Conservation (phyloP, 2,797 vertebrate species). For the Thripadectes ignobilis region DNA sequence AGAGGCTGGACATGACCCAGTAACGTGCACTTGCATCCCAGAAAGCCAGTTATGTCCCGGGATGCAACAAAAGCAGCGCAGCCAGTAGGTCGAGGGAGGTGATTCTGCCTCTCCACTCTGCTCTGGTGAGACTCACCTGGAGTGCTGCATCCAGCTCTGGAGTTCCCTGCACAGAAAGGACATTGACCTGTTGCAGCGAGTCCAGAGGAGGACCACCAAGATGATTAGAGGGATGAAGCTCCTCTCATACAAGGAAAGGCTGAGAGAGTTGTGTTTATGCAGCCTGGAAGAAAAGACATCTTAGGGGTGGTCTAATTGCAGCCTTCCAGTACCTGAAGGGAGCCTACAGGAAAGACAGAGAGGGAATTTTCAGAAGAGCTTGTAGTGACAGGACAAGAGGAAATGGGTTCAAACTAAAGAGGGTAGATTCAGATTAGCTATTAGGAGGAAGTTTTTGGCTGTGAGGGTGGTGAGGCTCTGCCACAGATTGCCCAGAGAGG, state of each 20-base stretch:
- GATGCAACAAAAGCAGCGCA: not conserved
- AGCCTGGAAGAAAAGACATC: fast-evolving
- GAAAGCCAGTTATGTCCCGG: not conserved
- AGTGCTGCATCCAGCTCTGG: not conserved
- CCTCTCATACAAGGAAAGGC: not conserved
- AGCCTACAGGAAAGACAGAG: not conserved
- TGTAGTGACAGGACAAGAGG: not conserved
- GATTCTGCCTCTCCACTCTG: not conserved
- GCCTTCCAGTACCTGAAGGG: not conserved
- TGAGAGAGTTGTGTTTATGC: not conserved
- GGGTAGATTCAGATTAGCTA: not conserved
- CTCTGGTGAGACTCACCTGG: not conserved
- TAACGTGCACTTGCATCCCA: not conserved
- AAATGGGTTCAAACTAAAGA: not conserved
- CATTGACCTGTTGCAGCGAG: not conserved
- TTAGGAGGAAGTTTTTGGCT: not conserved
- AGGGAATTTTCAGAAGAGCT: not conserved
- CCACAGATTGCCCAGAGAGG: not conserved
- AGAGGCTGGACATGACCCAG: not conserved
- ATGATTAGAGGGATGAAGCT: not conserved
- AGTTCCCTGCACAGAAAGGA: not conserved
- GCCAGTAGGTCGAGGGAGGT: not conserved
- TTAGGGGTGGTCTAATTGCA: not conserved
- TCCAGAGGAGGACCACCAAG: not conserved
- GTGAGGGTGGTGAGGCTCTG: not conserved